These are phyloP conservation scores for Menura novaehollandiae DNA, from an alignment of 2,113 vertebrate genomes.

Conservation along the genomic window DNA sequence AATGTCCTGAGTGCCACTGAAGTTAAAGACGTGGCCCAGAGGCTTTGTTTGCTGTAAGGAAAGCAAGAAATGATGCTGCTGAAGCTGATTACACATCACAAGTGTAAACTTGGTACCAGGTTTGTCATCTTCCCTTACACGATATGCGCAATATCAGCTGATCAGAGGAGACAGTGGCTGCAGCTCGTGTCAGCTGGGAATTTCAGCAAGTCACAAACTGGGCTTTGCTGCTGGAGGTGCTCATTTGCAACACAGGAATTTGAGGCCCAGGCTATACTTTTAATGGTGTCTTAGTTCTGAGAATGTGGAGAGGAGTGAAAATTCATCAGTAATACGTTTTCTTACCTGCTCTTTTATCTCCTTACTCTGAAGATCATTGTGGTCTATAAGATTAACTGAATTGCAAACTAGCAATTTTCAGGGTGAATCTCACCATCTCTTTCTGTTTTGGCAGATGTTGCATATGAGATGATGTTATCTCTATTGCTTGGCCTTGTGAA, in stretches of 20 bases:
- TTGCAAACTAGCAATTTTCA: not conserved
- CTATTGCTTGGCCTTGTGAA: not conserved
- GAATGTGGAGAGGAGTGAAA: not conserved
- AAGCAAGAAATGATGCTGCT: not conserved
- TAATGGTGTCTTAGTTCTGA: not conserved
- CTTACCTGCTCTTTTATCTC: not conserved
- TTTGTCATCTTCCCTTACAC: not conserved
- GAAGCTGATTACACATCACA: not conserved
- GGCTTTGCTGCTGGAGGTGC: not conserved
- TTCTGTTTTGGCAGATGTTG: not conserved
- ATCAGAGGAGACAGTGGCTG: not conserved
- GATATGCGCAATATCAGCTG: not conserved
- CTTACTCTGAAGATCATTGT: not conserved
- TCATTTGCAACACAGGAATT: not conserved
- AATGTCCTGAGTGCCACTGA: not conserved
- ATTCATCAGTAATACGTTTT: not conserved
- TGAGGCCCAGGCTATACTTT: not conserved
- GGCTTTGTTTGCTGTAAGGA: not conserved
- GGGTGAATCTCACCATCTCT: not conserved
- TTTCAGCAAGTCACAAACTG: not conserved
- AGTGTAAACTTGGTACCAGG: not conserved
- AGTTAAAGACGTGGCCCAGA: not conserved
- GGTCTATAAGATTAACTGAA: not conserved
- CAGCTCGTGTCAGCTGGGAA: not conserved
- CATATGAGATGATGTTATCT: not conserved